These are phyloP conservation scores for Imbricaverruca yamaguchii DNA, from an alignment of 2,888 invertebrate genomes.

Conservation along the genomic window DNA sequence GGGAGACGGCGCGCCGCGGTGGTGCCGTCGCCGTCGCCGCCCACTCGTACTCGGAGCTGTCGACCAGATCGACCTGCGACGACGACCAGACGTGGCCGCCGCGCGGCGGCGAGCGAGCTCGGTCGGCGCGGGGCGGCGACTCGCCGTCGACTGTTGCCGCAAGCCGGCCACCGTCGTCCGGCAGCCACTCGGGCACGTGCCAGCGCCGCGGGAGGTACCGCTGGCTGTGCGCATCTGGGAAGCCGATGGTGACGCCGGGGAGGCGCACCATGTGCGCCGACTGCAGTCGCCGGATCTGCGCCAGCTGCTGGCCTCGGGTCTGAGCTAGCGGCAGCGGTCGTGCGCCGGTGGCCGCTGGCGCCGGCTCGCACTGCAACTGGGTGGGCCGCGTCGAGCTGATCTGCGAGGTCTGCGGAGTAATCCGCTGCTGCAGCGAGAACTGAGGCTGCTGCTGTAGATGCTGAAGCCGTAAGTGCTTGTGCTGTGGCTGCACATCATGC, in stretches of 20 bases:
- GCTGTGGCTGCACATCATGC: background rate
- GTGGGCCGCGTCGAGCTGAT: no score
- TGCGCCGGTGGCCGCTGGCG: background rate
- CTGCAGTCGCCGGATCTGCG: conserved; percentile 12
- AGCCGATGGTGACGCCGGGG: background rate
- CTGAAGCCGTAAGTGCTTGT: background rate
- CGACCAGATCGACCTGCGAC: no score
- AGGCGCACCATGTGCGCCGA: background rate
- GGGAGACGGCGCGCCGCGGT: background rate
- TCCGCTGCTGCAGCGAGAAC: background rate
- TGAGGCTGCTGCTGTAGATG: background rate
- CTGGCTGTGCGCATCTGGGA: background rate
- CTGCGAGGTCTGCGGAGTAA: no score
- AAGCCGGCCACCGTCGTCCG: background rate
- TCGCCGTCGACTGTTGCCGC: background rate
- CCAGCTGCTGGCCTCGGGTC: conserved; percentile 4
- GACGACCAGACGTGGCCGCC: background rate
- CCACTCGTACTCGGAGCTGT: no score
- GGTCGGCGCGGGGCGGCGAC: background rate
- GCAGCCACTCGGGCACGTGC: background rate
- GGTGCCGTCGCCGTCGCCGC: no score
- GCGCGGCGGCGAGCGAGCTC: background rate
- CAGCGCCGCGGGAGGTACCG: background rate
- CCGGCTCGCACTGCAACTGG: no score
- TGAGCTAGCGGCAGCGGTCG: background rate